phyloP scores from a whole-genome alignment of 1,140 invertebrate genomes.

The Drosophila ficusphila region DNA sequence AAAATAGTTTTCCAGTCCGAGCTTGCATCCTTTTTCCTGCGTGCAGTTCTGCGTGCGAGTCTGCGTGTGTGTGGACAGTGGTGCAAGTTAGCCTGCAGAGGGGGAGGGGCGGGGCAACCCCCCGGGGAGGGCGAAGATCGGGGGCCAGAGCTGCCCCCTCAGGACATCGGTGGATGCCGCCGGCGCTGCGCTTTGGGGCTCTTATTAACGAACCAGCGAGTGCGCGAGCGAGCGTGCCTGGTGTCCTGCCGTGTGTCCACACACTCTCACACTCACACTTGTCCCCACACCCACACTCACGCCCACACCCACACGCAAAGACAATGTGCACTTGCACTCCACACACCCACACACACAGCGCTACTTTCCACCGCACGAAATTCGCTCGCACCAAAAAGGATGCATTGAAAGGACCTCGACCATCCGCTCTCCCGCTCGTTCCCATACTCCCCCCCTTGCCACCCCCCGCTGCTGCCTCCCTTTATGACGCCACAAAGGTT shows the following conservation, averaged over 20 bases:
- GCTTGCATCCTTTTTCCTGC: background rate
- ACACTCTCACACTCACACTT: conserved; percentile 2
- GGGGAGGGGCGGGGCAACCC: background rate
- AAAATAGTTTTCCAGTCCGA: background rate
- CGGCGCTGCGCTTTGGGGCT: conserved; percentile 56
- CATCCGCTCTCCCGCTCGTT: conserved; percentile 13
- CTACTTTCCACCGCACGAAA: conserved; percentile 57
- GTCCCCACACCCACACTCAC: conserved; percentile 13
- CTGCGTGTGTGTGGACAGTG: conserved; percentile 73
- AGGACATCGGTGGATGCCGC: conserved; percentile 11
- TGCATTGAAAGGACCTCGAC: conserved; percentile 70
- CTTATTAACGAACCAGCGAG: conserved; percentile 80
- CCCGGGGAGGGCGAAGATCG: background rate
- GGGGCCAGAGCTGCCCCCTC: conserved; percentile 3
- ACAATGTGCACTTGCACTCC: conserved; percentile 80
- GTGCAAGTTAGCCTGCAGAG: conserved; percentile 59
- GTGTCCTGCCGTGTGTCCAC: conserved; percentile 50
- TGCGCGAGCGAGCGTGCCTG: conserved; percentile 64
- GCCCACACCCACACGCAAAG: conserved; percentile 12
- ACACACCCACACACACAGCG: conserved; percentile 46
- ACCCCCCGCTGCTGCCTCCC: background rate
- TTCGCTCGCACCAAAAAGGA: conserved; percentile 74
- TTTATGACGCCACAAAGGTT: conserved; percentile 70
- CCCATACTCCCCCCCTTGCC: too few species aligned
- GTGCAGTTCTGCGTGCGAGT: conserved; percentile 23